A percentile compares a stretch with the other conserved stretches of the same genome.
These are phyloP conservation scores for Sarcophaga peregrina DNA, from an alignment of 1,140 invertebrate species.

Conservation along the genomic window DNA sequence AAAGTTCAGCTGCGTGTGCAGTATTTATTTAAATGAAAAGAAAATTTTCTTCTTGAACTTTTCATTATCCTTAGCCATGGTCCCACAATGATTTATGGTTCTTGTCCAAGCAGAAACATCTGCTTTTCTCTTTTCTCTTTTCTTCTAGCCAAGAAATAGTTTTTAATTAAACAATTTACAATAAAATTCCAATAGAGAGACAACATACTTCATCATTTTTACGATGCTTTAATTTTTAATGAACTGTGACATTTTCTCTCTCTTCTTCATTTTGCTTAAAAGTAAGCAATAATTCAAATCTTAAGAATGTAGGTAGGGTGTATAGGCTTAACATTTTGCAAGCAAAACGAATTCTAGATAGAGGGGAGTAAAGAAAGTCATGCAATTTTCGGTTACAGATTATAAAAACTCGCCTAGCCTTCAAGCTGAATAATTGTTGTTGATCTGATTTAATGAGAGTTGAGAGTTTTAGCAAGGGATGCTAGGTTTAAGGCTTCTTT, in stretches of 20 bases:
- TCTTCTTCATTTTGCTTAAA: not conserved
- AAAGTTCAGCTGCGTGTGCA: conserved; percentile 28
- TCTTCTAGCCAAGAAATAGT: not conserved
- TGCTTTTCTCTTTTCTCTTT: conserved; percentile 11
- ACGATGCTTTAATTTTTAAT: conserved; percentile 39
- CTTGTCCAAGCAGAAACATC: not conserved
- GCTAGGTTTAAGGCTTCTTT: not conserved
- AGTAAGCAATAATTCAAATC: not conserved
- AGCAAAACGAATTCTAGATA: not conserved
- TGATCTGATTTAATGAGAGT: not conserved
- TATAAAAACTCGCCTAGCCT: not conserved
- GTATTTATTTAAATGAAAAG: not conserved
- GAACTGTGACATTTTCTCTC: conserved; percentile 35
- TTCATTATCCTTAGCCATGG: not conserved
- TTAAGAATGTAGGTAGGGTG: not conserved
- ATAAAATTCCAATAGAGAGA: conserved; percentile 32
- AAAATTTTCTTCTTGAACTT: conserved; percentile 38
- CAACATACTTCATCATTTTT: conserved; percentile 40
- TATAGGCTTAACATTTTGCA: not conserved
- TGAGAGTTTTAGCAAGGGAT: not conserved
- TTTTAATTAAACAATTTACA: conserved; percentile 36
- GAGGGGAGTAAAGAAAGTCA: not conserved
- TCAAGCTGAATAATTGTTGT: conserved; percentile 9
- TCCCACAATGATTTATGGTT: conserved; percentile 25
- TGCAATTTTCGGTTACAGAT: not conserved